Percentiles rank a stretch among this genome's conserved stretches.
phyloP scores from a whole-genome alignment of 2,113 vertebrate species.

The Chionis minor region DNA sequence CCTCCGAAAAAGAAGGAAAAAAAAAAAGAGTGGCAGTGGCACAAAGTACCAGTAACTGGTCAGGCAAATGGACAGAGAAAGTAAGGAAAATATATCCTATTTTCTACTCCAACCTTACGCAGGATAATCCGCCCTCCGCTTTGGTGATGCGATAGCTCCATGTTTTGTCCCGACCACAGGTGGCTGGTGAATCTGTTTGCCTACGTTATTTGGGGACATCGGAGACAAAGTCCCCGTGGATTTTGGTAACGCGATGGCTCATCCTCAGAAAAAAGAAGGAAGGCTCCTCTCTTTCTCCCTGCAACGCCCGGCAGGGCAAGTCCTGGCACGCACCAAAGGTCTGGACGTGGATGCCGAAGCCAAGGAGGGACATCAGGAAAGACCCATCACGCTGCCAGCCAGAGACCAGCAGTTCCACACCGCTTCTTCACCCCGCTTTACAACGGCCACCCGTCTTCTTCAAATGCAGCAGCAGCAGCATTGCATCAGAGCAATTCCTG shows the following conservation, averaged over 20 bases:
- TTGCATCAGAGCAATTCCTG: background rate
- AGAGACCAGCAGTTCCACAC: background rate
- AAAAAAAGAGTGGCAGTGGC: background rate
- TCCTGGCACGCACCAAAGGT: background rate
- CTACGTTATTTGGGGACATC: fast-evolving
- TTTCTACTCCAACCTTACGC: background rate
- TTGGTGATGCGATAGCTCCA: background rate
- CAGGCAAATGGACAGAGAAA: background rate
- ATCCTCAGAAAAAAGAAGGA: background rate
- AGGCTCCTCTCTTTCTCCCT: background rate
- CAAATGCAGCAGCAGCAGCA: background rate
- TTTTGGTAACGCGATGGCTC: background rate
- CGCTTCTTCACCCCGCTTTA: background rate
- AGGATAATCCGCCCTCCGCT: background rate
- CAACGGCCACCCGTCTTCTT: background rate
- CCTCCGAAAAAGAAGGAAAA: background rate
- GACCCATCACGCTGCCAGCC: background rate
- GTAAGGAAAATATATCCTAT: background rate
- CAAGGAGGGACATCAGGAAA: background rate
- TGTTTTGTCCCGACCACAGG: fast-evolving
- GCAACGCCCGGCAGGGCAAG: background rate
- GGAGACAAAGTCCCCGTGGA: background rate
- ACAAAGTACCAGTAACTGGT: background rate
- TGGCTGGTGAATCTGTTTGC: background rate
- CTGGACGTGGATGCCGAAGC: background rate